Base-by-base conservation (phyloP, 2,797 vertebrate genomes). In the Sciurus vulgaris region DNA sequence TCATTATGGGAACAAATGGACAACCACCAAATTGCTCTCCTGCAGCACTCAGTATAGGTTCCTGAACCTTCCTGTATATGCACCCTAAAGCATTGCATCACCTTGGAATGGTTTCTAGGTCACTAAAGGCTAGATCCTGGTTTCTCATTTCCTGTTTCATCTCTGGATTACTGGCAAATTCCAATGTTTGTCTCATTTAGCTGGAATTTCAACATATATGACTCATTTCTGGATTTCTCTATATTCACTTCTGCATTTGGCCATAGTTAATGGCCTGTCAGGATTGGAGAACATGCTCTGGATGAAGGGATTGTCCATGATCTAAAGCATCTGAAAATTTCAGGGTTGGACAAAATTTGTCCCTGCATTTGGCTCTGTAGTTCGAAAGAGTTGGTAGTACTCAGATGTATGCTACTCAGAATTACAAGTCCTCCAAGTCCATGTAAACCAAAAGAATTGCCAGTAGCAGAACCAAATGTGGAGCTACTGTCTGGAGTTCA, bases 221-320 rank as follows among this genome's bases (percentile, higher is more conserved):
- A 98, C 98, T 99, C 94, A 99, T 99, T 97, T 99, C 99, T 96
- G 99, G 98, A 97, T 99, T 99, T 97, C 99, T 98, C 96, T 99
- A 99, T 97, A 99, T 98, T 95, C 99, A 98, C 96, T 99, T 98
- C 95, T 99, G 99, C 98, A 99, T 99, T 97, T 99, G 99, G 99
- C 99, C 98, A 99, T 98, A 97, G 99, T 99, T 97, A 99, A 98
- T 86, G 99, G 99, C 14, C 99, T 98, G 82, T 99, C 98, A 70
- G 99, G 99, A 96, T 99, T 98, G 95, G 99, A 99, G 93, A 99
- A 98, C 98, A 99, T 98, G 96, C 98, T 99, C 98, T 99, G 99
- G 93, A 99, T 98, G 86, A 99, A 98, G 14, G 99, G 98, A 96
- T 99, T 99, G 96, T 99, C 98, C 99, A 99, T 99, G 90, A 99